phyloP scores from a whole-genome alignment of 2,888 invertebrate species.

The Cheilosia impressa region DNA sequence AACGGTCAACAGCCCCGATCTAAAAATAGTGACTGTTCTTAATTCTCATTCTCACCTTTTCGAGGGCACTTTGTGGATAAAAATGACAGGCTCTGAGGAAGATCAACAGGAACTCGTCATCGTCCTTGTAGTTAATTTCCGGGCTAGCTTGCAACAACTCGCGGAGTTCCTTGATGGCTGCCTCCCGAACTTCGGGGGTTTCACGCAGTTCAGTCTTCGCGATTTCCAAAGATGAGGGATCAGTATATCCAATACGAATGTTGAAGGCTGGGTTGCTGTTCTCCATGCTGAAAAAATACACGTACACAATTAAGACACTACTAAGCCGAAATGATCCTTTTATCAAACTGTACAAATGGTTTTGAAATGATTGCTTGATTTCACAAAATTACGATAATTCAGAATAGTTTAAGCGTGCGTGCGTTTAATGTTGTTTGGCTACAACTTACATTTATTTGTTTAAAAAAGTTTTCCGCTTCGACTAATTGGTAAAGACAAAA shows the following conservation, averaged over 20 bases:
- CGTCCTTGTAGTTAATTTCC: constrained; percentile 88
- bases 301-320: constrained; percentile 8
- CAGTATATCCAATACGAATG: constrained; percentile 86
- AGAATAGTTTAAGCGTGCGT: constrained; percentile 41
- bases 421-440: constrained; percentile 34
- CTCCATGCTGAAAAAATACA: constrained; percentile 78
- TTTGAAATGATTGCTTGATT: constrained; percentile 25
- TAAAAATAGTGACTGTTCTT: constrained; percentile 18
- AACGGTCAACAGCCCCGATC: neutral
- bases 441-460: constrained; percentile 61
- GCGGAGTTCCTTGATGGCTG: constrained; percentile 85
- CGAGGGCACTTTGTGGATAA: constrained; percentile 91
- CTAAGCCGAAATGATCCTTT: constrained; percentile 8
- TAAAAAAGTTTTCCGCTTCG: constrained; percentile 7
- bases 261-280: constrained; percentile 84
- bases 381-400: constrained; percentile 35
- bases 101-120: constrained; percentile 90
- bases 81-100: constrained; percentile 93
- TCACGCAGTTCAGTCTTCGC: constrained; percentile 88
- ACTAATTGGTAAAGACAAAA: neutral
- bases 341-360: neutral
- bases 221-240: constrained; percentile 85
- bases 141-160: constrained; percentile 88
- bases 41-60: constrained; percentile 85
- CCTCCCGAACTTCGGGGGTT: constrained; percentile 88